Evolutionary conservation across 2,113 vertebrate genomes (phyloP).

Genomic region (Boulengeromyrus knoepffleri): DNA sequence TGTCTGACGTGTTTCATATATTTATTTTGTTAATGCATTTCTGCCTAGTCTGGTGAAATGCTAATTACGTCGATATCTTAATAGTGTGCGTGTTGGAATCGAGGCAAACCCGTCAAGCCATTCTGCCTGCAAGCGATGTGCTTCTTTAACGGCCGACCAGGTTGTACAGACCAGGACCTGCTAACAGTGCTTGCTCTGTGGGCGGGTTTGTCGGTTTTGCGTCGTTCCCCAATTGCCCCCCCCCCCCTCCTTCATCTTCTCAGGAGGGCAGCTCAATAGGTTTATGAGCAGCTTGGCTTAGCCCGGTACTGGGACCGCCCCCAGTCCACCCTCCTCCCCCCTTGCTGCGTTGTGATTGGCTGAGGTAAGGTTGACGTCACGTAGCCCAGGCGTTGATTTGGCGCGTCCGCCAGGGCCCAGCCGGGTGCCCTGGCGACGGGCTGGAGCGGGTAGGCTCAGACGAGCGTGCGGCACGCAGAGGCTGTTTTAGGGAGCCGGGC

Average conservation of each 20-base stretch:
- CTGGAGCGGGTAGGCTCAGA: conserved; percentile 35
- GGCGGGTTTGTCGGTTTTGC: neutral
- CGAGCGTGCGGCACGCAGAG: conserved; percentile 31
- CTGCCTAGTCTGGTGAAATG: neutral
- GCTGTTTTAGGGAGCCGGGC: conserved; percentile 27
- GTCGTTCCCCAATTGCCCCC: neutral
- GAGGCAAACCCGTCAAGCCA: neutral
- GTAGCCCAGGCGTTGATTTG: conserved; percentile 60
- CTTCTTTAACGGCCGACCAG: neutral
- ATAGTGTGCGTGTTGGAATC: neutral
- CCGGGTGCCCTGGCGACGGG: conserved; percentile 53
- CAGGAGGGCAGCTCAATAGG: neutral
- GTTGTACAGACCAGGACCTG: neutral
- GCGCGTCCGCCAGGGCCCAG: conserved; percentile 55
- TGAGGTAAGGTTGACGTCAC: conserved; percentile 59
- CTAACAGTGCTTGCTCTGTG: neutral
- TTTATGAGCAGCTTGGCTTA: neutral
- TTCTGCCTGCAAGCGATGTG: neutral
- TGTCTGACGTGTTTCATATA: neutral
- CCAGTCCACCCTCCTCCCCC: conserved; percentile 24
- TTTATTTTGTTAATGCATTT: neutral
- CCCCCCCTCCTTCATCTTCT: neutral
- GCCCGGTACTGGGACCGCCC: neutral
- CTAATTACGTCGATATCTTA: neutral
- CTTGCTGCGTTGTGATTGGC: conserved; percentile 46